Evolutionary conservation across 1,140 invertebrate genomes (phyloP).

Genomic region (Calephelis nemesis): DNA sequence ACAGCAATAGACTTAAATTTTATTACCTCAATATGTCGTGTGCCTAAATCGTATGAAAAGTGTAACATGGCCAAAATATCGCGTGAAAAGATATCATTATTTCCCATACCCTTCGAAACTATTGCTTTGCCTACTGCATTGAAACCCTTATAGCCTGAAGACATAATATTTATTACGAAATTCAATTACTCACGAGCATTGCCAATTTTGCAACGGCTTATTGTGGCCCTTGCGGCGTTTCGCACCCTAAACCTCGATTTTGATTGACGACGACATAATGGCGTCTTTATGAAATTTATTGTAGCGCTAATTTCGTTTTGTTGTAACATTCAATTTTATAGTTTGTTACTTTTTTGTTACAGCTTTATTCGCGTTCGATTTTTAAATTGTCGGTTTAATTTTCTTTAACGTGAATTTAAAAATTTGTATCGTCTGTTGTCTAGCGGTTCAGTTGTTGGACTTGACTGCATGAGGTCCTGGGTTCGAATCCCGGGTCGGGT

Average conservation of each 20-base stretch:
- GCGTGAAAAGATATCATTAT: constrained; percentile 7
- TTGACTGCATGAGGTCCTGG: too few species aligned
- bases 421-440: too few species aligned
- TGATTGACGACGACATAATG: constrained; percentile 21
- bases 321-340: constrained; percentile 6
- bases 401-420: too few species aligned
- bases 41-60: neutral
- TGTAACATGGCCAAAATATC: constrained; percentile 13
- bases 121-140: constrained; percentile 15
- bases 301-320: constrained; percentile 8
- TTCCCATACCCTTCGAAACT: constrained; percentile 10
- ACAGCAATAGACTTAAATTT: neutral
- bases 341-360: neutral
- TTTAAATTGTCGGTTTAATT: too few species aligned
- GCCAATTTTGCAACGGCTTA: constrained; percentile 54
- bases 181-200: constrained; percentile 62
- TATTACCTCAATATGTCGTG: neutral
- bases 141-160: constrained; percentile 19
- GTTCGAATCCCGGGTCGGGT: too few species aligned
- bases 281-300: constrained; percentile 18
- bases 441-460: too few species aligned
- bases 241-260: constrained; percentile 24
- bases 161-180: constrained; percentile 50
- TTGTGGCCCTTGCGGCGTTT: constrained; percentile 23
- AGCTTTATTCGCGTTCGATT: neutral